Percentiles rank a stretch among this genome's conserved stretches.
Evolutionary conservation across 2,888 invertebrate genomes (phyloP).

Genomic region (Zygaena filipendulae): DNA sequence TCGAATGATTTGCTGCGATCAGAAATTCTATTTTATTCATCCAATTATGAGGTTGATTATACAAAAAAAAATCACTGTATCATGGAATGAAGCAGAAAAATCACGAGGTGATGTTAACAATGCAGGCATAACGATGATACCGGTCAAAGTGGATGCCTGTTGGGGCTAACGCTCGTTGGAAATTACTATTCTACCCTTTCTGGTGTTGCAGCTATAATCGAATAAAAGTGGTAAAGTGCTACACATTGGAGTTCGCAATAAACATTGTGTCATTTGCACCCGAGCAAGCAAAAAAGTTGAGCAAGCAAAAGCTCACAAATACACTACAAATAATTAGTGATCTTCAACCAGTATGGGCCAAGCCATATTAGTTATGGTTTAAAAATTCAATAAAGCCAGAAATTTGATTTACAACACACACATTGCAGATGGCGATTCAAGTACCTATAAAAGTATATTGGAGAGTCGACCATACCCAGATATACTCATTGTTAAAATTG

Average conservation of each 20-base stretch:
- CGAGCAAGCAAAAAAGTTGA: constrained; percentile 5
- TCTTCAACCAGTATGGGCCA: constrained; percentile 18
- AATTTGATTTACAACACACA: constrained; percentile 13
- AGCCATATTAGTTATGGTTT: constrained; percentile 15
- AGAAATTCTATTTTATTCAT: too few relatives aligned
- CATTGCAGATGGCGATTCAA: constrained; percentile 13
- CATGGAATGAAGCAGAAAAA: constrained; percentile 13
- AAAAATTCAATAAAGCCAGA: constrained; percentile 12
- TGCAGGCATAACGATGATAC: constrained; percentile 8
- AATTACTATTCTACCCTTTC: constrained; percentile 17
- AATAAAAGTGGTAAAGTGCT: constrained; percentile 12
- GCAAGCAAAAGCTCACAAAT: constrained; percentile 10
- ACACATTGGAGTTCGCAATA: constrained; percentile 14
- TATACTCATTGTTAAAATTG: constrained; percentile 11
- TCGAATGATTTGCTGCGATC: too few relatives aligned
- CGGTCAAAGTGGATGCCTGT: constrained; percentile 12
- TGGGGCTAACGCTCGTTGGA: constrained; percentile 14
- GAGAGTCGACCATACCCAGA: constrained; percentile 13
- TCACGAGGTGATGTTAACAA: constrained; percentile 14
- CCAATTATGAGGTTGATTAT: too few relatives aligned
- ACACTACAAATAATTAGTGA: constrained; percentile 15
- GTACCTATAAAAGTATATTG: constrained; percentile 15
- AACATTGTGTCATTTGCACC: constrained; percentile 17
- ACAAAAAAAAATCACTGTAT: too few relatives aligned
- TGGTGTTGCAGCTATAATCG: constrained; percentile 17